Evolutionary conservation across 2,113 vertebrate genomes (phyloP).

Genomic region (Gila orcuttii): DNA sequence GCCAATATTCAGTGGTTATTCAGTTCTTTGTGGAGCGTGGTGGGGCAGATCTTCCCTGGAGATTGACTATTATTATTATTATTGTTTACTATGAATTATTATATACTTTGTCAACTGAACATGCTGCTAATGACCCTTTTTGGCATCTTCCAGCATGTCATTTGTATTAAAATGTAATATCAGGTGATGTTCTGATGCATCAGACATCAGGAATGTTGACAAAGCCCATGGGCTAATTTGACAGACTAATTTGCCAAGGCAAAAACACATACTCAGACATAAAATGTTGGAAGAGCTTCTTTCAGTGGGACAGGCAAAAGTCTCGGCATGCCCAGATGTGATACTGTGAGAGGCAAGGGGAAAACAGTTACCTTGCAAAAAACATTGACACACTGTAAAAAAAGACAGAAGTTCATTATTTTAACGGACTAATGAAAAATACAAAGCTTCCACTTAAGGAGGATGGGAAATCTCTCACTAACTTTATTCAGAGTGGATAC

Average conservation of each 20-base stretch:
- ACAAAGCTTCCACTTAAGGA: neutral
- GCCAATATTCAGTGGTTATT: conserved; percentile 68
- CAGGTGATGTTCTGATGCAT: conserved; percentile 53
- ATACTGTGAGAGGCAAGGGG: conserved; percentile 12
- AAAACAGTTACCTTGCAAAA: conserved; percentile 43
- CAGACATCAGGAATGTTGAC: conserved; percentile 49
- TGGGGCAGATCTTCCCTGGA: conserved; percentile 69
- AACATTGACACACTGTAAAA: neutral
- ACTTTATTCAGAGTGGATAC: neutral
- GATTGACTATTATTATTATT: conserved; percentile 13
- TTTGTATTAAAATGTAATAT: conserved; percentile 41
- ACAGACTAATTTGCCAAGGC: conserved; percentile 54
- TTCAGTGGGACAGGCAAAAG: conserved; percentile 40
- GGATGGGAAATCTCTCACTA: neutral
- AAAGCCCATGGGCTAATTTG: conserved; percentile 60
- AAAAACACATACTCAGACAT: conserved; percentile 63
- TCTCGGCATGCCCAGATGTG: conserved; percentile 51
- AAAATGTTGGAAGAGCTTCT: conserved; percentile 57
- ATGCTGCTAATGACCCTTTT: neutral
- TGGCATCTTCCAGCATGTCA: conserved; percentile 9
- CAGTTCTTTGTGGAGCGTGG: conserved; percentile 64
- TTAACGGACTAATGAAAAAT: neutral
- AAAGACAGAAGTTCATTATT: neutral
- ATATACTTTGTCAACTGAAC: neutral
- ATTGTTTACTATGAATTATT: conserved; percentile 15